A percentile compares a stretch with the other conserved stretches of the same genome.
These are phyloP conservation scores for Notechis scutatus DNA, from an alignment of 2,113 vertebrate species.

Conservation along the genomic window DNA sequence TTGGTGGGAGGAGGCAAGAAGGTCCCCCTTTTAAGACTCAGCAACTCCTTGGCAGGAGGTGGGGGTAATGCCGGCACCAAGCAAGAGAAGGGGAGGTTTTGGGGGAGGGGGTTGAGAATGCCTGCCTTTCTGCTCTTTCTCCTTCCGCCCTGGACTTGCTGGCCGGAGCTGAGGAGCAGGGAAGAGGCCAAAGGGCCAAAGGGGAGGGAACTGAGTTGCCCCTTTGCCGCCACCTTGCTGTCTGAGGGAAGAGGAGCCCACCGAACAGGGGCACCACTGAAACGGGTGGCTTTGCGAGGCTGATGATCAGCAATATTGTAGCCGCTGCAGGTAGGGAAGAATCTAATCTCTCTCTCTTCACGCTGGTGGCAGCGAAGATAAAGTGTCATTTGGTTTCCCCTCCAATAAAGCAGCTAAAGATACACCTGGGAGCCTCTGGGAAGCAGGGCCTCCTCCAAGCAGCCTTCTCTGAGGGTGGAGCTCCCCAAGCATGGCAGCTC, in stretches of 20 bases:
- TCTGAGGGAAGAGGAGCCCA: background rate
- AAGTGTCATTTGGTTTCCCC: background rate
- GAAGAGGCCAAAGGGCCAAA: background rate
- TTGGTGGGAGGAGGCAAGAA: background rate
- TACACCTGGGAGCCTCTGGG: background rate
- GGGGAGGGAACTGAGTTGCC: background rate
- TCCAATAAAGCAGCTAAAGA: background rate
- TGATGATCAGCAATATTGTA: background rate
- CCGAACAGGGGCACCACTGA: fast-evolving
- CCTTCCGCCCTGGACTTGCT: background rate
- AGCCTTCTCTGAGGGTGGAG: background rate
- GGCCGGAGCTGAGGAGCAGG: background rate
- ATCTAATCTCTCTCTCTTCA: background rate
- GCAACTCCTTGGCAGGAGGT: background rate
- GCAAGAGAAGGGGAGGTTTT: background rate
- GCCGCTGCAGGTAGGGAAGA: background rate
- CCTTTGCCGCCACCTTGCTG: background rate
- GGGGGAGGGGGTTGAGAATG: background rate
- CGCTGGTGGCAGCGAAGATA: background rate
- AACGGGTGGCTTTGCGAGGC: background rate
- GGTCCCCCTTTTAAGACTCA: background rate
- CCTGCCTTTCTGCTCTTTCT: background rate
- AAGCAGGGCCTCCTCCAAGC: background rate
- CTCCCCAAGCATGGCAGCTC: background rate
- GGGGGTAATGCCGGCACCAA: background rate